Evolutionary conservation across 2,888 invertebrate species (phyloP), one percentile per base, ranked within the genome.

Genomic region (Athripsodes cinereus): DNA sequence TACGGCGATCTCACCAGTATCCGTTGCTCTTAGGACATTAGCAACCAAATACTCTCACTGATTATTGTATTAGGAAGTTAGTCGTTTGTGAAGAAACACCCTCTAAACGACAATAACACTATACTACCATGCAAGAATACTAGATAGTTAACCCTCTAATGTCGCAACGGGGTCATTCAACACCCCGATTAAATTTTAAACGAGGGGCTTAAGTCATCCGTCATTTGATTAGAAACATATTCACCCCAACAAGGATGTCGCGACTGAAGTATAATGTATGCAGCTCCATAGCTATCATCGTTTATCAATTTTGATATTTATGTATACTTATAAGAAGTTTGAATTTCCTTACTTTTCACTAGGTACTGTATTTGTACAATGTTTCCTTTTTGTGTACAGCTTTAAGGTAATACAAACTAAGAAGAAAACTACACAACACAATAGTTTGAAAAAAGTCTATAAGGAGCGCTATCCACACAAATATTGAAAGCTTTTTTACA

Each of bases 181-280:
- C 19, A 47, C 47, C 47, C 21, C 47, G 47, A 47, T 47, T 20
- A 47, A 47, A 21, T n/a, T 47, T 20, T 20, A 47, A 47, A 47
- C 47, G 47, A 47, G 21, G 19, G 47, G 21, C 19, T 20, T 47
- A 47, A 47, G 19, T 22, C 26, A 50, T 50, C 26, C 21, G 22
- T 50, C 50, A 50, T 26, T 3, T 26, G 50, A 50, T 26, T 48
- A 19, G 16, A 19, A 48, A 48, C 48, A 48, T 48, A 48, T 48
- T 19, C 48, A 5, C 8, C 48, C 40, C 40, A 40, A 40, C 5
- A 2, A 13, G 8, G 40, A 40, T 13, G 13, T 5, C 13, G 40
- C 13, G 5, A 13, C 2, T 16, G 13, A 40, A n/a, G 13, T 40
- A 40, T 2, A 8, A 8, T 8, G 13, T 8, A 40, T 8, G 8